phyloP scores from a whole-genome alignment of 2,888 invertebrate genomes.

The Eupithecia inturbata region DNA sequence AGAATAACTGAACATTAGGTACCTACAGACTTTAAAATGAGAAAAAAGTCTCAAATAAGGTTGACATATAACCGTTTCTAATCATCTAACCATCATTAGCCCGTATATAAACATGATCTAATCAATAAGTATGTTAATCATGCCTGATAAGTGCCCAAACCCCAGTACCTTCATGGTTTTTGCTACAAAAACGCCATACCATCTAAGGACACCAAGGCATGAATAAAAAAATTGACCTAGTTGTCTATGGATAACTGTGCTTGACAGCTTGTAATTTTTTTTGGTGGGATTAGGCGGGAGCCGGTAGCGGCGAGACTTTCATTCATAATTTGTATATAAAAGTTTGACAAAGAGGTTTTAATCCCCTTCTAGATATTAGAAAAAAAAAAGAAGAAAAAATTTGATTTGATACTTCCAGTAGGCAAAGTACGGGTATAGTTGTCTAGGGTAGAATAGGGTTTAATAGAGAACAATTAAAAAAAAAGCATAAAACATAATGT shows the following conservation, averaged over 20 bases:
- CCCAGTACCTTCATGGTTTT: slow-evolving; percentile 11
- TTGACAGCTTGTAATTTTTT: slow-evolving; percentile 31
- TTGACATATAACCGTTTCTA: neutral
- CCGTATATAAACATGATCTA: neutral
- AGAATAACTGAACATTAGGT: too few species aligned
- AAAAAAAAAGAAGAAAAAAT: neutral
- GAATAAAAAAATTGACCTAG: slow-evolving; percentile 16
- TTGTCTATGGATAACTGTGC: slow-evolving; percentile 37
- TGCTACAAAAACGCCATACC: slow-evolving; percentile 16
- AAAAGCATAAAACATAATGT: too few species aligned
- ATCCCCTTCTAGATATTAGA: neutral
- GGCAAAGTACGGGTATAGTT: too few species aligned
- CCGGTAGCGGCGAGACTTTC: slow-evolving; percentile 17
- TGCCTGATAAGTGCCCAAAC: neutral
- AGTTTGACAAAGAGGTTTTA: neutral
- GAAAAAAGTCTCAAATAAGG: neutral
- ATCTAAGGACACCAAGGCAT: slow-evolving; percentile 12
- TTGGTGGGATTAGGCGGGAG: slow-evolving; percentile 29
- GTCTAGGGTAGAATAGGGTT: too few species aligned
- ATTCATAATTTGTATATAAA: slow-evolving; percentile 19
- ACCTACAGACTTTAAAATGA: neutral
- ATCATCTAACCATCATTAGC: neutral
- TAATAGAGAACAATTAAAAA: too few species aligned
- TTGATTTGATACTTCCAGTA: too few species aligned
- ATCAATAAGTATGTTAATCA: slow-evolving; percentile 1